phyloP scores from a whole-genome alignment of 1,140 invertebrate species.

The Rhagoletis zephyria region DNA sequence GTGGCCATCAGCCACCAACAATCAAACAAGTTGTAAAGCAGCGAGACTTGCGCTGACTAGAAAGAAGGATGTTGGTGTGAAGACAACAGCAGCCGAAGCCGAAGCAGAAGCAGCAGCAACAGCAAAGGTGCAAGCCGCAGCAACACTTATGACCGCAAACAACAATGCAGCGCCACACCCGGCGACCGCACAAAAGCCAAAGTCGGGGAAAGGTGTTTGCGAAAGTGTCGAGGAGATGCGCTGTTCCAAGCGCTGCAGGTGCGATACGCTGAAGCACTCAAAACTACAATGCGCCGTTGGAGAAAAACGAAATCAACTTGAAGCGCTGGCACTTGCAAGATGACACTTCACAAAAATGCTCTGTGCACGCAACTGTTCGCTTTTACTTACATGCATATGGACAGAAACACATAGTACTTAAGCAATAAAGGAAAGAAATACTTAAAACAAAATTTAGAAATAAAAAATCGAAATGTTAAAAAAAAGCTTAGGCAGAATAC shows the following conservation, averaged over 20 bases:
- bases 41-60: neutral
- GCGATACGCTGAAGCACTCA: neutral
- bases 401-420: neutral
- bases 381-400: neutral
- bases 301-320: conserved; percentile 24
- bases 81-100: neutral
- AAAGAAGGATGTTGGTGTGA: neutral
- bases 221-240: neutral
- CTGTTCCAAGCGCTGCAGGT: neutral
- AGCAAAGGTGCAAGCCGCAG: neutral
- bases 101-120: neutral
- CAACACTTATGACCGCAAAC: conserved; percentile 18
- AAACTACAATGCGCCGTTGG: conserved; percentile 3
- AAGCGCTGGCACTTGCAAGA: neutral
- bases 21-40: conserved; percentile 46
- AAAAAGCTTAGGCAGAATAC: no score
- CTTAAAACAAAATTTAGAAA: no score
- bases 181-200: neutral
- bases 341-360: conserved; percentile 34
- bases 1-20: conserved; percentile 45
- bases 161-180: conserved; percentile 1
- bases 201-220: neutral
- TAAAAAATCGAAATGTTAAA: no score
- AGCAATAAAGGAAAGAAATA: no score
- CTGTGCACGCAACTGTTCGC: neutral